Evolutionary conservation across 2,113 vertebrate genomes (phyloP).

Genomic region (Ellobius talpinus): DNA sequence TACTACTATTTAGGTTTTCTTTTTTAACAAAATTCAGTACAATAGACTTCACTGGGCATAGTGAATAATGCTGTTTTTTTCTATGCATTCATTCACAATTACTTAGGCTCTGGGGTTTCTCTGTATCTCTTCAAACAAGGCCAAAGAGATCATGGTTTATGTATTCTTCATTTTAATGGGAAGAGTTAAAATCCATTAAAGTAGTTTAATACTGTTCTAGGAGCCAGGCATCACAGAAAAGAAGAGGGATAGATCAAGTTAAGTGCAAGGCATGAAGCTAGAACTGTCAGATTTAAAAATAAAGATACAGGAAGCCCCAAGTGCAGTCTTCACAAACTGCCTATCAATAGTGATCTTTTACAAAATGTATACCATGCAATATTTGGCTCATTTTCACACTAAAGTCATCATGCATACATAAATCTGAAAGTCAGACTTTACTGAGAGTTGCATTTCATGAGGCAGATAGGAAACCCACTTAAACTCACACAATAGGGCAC

Average conservation of each 20-base stretch:
- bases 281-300: slow-evolving; percentile 4
- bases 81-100: background rate
- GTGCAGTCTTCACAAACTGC: slow-evolving; percentile 30
- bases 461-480: background rate
- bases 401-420: background rate
- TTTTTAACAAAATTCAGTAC: slow-evolving; percentile 70
- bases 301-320: background rate
- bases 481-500: background rate
- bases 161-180: background rate
- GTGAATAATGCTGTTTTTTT: background rate
- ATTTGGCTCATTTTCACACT: background rate
- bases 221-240: background rate
- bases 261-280: slow-evolving; percentile 30
- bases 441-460: slow-evolving; percentile 11
- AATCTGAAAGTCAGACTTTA: slow-evolving; percentile 56
- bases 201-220: slow-evolving; percentile 4
- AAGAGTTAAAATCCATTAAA: slow-evolving; percentile 39
- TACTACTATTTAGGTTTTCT: slow-evolving; percentile 47
- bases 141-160: background rate
- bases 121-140: slow-evolving; percentile 32
- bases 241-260: slow-evolving; percentile 25
- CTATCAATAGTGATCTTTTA: background rate
- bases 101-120: slow-evolving; percentile 17
- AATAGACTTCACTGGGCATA: background rate
- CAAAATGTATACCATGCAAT: background rate